Conservation (phyloP, 1,140 invertebrate genomes). For the Pentalonia nigronervosa region DNA sequence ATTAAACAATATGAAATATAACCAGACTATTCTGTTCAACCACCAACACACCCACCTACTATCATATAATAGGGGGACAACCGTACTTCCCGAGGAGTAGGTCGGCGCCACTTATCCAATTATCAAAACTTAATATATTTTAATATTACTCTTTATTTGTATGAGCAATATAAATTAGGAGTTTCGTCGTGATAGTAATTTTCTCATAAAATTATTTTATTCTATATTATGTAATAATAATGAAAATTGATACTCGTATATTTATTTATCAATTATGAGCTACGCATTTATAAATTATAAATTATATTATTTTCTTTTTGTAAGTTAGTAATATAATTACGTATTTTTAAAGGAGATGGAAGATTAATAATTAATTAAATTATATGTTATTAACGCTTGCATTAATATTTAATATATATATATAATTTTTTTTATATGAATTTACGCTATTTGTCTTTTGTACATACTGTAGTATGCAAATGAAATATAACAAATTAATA, state of each 20-base stretch:
- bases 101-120: neutral
- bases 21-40: too few species aligned
- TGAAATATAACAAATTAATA: too few species aligned
- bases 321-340: neutral
- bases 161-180: neutral
- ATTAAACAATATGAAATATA: too few species aligned
- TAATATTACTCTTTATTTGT: neutral
- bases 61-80: too few species aligned
- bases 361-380: neutral
- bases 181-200: constrained; percentile 27
- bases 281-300: neutral
- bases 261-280: neutral
- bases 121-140: constrained; percentile 21
- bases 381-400: neutral
- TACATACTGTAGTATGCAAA: too few species aligned
- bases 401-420: neutral
- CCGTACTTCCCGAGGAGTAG: too few species aligned
- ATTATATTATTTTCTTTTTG: neutral
- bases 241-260: neutral
- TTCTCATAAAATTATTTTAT: constrained; percentile 9
- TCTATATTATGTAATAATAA: constrained; percentile 7
- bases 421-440: too few species aligned
- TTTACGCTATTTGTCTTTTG: too few species aligned
- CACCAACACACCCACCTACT: too few species aligned
- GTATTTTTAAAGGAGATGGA: neutral